A percentile compares a stretch with the other conserved stretches of the same genome.
phyloP scores from a whole-genome alignment of 2,113 vertebrate genomes.

The Crocuta crocuta region DNA sequence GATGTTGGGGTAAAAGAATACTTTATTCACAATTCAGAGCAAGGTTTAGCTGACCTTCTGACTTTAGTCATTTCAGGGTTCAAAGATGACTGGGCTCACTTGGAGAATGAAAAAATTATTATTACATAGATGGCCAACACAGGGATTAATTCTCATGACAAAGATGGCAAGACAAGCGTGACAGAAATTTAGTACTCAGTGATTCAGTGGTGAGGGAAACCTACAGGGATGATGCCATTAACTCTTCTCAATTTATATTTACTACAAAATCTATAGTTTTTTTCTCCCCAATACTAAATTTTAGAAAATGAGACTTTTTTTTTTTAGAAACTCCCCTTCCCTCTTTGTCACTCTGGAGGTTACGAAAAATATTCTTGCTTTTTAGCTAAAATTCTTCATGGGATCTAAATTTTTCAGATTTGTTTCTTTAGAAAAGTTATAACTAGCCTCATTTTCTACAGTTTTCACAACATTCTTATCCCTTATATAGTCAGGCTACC shows the following conservation, averaged over 20 bases:
- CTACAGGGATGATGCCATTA: neutral
- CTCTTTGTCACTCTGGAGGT: neutral
- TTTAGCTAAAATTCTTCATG: constrained; percentile 39
- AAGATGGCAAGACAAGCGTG: constrained; percentile 33
- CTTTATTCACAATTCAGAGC: constrained; percentile 29
- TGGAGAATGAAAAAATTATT: constrained; percentile 35
- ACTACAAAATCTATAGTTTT: constrained; percentile 36
- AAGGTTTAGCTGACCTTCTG: constrained; percentile 49
- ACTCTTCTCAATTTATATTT: constrained; percentile 38
- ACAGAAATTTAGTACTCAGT: constrained; percentile 53
- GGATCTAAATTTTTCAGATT: constrained; percentile 19
- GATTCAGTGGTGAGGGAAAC: constrained; percentile 55
- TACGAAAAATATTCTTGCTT: constrained; percentile 44
- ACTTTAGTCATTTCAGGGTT: constrained; percentile 49
- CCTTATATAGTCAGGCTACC: constrained; percentile 14
- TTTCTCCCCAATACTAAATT: neutral
- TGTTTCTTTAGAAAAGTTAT: constrained; percentile 50
- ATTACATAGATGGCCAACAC: neutral
- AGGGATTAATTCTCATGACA: constrained; percentile 22
- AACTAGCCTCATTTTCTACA: constrained; percentile 49
- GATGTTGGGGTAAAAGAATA: neutral
- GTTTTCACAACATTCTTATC: constrained; percentile 49
- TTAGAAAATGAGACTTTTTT: neutral
- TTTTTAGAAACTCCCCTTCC: neutral
- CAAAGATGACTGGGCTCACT: neutral